A percentile compares a stretch with the other conserved stretches of the same genome.
These are phyloP conservation scores for Eupithecia centaureata DNA, from an alignment of 2,888 invertebrate genomes.

Conservation along the genomic window DNA sequence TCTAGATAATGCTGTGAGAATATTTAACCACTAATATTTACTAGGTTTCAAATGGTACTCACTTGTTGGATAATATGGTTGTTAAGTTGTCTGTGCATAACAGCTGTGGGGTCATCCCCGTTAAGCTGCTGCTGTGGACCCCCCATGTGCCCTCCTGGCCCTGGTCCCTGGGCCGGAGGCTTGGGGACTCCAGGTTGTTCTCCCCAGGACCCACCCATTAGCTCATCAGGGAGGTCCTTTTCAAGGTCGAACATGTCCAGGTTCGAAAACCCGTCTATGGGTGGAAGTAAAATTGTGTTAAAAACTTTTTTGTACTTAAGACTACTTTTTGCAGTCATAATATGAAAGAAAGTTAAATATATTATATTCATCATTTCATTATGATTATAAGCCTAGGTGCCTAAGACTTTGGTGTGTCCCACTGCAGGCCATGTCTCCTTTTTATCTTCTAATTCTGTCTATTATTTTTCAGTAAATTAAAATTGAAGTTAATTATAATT, in stretches of 20 bases:
- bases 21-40: too few species aligned
- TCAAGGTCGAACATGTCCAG: constrained; percentile 95
- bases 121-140: constrained; percentile 86
- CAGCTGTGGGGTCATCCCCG: constrained; percentile 87
- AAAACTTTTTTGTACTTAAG: background rate
- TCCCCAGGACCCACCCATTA: constrained; percentile 91
- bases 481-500: background rate
- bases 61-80: constrained; percentile 88
- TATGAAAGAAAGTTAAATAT: too few species aligned
- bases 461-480: background rate
- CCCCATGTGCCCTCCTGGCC: constrained; percentile 86
- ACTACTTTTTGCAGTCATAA: background rate
- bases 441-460: background rate
- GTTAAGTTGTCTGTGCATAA: constrained; percentile 84
- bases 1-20: too few species aligned
- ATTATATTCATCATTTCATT: background rate
- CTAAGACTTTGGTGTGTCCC: too few species aligned
- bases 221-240: constrained; percentile 95
- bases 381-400: background rate
- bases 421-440: background rate
- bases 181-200: constrained; percentile 88
- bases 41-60: constrained; percentile 55
- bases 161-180: constrained; percentile 93
- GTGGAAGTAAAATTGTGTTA: constrained; percentile 37
- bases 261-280: constrained; percentile 90